These are phyloP conservation scores for Psilanteris sp. DNA, from an alignment of 1,140 invertebrate genomes.

Conservation along the genomic window DNA sequence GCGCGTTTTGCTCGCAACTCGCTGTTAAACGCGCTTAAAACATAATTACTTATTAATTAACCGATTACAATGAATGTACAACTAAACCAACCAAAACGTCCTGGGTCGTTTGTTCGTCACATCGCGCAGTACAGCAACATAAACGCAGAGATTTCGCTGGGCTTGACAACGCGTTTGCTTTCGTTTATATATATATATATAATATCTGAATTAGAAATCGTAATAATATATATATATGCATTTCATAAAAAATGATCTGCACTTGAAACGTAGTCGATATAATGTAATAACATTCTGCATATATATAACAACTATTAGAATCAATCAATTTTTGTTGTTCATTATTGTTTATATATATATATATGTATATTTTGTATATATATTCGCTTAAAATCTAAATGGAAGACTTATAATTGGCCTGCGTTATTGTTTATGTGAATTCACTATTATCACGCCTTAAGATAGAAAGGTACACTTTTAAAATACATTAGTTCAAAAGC, in stretches of 20 bases:
- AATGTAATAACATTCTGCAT: constrained; percentile 47
- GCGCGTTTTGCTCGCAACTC: too few species aligned
- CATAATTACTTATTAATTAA: constrained; percentile 29
- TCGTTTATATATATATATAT: too few species aligned
- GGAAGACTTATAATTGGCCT: constrained; percentile 65
- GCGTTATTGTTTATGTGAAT: constrained; percentile 55
- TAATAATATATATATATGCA: constrained; percentile 37
- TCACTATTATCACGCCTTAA: constrained; percentile 63
- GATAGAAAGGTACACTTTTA: constrained; percentile 61
- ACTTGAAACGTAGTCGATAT: constrained; percentile 46
- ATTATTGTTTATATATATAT: constrained; percentile 15
- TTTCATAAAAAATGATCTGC: constrained; percentile 44
- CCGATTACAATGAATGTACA: constrained; percentile 50
- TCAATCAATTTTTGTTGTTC: constrained; percentile 15
- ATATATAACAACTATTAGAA: constrained; percentile 52
- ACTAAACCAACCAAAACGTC: constrained; percentile 30
- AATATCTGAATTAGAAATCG: constrained; percentile 41
- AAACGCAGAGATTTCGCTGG: too few species aligned
- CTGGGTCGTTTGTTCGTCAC: constrained; percentile 46
- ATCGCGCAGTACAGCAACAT: constrained; percentile 54
- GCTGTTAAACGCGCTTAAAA: too few species aligned
- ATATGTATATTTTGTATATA: constrained; percentile 33
- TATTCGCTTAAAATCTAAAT: constrained; percentile 54
- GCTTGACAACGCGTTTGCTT: too few species aligned
- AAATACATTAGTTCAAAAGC: constrained; percentile 57